phyloP scores from a whole-genome alignment of 2,797 vertebrate species.

The Scomberomorus guttatus region DNA sequence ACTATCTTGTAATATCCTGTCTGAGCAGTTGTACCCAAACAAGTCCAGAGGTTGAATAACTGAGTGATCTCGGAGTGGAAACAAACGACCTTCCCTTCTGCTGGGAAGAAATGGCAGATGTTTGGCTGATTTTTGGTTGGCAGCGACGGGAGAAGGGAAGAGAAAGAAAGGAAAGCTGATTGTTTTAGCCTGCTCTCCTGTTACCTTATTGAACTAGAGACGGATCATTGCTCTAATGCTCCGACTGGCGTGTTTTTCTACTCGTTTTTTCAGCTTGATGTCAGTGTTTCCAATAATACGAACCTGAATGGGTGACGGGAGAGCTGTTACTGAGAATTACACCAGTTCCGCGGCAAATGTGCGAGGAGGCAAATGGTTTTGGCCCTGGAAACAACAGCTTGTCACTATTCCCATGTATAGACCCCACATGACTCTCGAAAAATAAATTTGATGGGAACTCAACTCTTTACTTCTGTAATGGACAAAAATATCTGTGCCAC shows the following conservation, averaged over 20 bases:
- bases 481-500: conserved; percentile 31
- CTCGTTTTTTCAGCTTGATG: conserved; percentile 60
- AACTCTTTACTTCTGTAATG: conserved; percentile 47
- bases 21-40: conserved; percentile 58
- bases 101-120: conserved; percentile 66
- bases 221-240: conserved; percentile 61
- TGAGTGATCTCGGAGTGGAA: conserved; percentile 51
- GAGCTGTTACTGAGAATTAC: conserved; percentile 56
- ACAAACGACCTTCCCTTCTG: conserved; percentile 58
- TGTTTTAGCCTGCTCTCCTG: conserved; percentile 69
- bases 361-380: conserved; percentile 46
- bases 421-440: conserved; percentile 47
- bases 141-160: conserved; percentile 38
- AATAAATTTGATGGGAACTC: conserved; percentile 40
- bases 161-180: conserved; percentile 59
- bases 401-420: conserved; percentile 33
- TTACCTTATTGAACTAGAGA: conserved; percentile 70
- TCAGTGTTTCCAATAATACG: conserved; percentile 77
- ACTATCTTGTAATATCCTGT: conserved; percentile 62
- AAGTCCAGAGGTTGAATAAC: conserved; percentile 60
- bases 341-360: conserved; percentile 34
- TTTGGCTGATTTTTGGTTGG: conserved; percentile 50
- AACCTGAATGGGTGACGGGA: conserved; percentile 47
- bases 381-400: conserved; percentile 48
- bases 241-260: conserved; percentile 48